These are phyloP conservation scores for Carassius auratus DNA, from an alignment of 2,113 vertebrate species.

Conservation along the genomic window DNA sequence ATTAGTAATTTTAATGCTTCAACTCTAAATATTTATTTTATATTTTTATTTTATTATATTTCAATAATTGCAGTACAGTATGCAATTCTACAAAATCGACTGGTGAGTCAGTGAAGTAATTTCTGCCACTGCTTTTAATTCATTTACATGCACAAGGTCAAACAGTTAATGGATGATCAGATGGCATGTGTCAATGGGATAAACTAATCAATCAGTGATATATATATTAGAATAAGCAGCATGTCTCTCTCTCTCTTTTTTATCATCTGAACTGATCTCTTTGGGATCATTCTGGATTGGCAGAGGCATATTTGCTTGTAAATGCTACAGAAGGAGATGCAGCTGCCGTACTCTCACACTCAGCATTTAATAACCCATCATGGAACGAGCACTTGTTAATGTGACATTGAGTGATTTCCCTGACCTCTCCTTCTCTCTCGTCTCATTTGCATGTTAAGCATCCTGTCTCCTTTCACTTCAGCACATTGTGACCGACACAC, in stretches of 20 bases:
- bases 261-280: background rate
- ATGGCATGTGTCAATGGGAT: background rate
- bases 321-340: background rate
- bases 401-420: slow-evolving; percentile 44
- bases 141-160: background rate
- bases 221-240: background rate
- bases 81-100: background rate
- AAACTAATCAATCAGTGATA: background rate
- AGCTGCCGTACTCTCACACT: slow-evolving; percentile 27
- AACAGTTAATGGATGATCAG: background rate
- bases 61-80: too few relatives aligned
- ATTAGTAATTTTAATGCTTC: too few relatives aligned
- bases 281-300: background rate
- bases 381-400: slow-evolving; percentile 35
- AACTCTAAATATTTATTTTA: too few relatives aligned
- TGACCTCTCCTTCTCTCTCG: slow-evolving; percentile 34
- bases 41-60: too few relatives aligned
- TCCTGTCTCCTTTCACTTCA: slow-evolving; percentile 26
- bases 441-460: slow-evolving; percentile 54
- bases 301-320: background rate
- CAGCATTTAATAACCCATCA: background rate
- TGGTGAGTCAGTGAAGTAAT: background rate
- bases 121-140: background rate
- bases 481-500: slow-evolving; percentile 43
- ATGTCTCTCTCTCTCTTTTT: background rate